Percentiles rank a stretch among this genome's conserved stretches.
phyloP scores from a whole-genome alignment of 2,888 invertebrate species.

The Petrolisthes manimaculis region DNA sequence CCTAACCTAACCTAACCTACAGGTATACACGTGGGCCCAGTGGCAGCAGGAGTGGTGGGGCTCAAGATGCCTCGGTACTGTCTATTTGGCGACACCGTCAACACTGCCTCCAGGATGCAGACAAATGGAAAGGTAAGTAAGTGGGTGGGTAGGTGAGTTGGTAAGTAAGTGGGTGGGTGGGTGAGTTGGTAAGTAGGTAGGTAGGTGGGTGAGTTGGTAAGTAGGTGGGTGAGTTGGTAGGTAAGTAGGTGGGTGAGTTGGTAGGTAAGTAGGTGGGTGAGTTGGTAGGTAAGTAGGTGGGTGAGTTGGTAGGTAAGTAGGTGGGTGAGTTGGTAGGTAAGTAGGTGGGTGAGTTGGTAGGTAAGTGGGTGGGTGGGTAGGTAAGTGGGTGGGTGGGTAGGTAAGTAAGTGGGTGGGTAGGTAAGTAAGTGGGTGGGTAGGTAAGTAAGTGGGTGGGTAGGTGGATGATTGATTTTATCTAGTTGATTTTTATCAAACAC shows the following conservation, averaged over 20 bases:
- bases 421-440: too few relatives aligned
- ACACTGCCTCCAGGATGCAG: conserved; percentile 64
- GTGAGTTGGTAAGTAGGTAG: too few relatives aligned
- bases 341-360: too few relatives aligned
- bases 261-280: background rate
- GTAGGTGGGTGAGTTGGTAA: background rate
- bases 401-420: too few relatives aligned
- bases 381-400: too few relatives aligned
- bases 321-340: too few relatives aligned
- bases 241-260: background rate
- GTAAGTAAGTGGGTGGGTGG: too few relatives aligned
- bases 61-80: conserved; percentile 62
- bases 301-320: too few relatives aligned
- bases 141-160: too few relatives aligned
- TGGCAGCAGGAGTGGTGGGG: conserved; percentile 64
- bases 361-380: too few relatives aligned
- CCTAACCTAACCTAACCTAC: background rate
- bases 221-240: background rate
- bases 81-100: conserved; percentile 65
- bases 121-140: conserved; percentile 50
- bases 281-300: background rate
- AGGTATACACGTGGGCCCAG: conserved; percentile 64
- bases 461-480: background rate
- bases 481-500: background rate
- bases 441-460: too few relatives aligned